Percentiles rank a stretch among this genome's conserved stretches.
Conservation (phyloP, 2,113 vertebrate species). For the Phoenicopterus ruber region DNA sequence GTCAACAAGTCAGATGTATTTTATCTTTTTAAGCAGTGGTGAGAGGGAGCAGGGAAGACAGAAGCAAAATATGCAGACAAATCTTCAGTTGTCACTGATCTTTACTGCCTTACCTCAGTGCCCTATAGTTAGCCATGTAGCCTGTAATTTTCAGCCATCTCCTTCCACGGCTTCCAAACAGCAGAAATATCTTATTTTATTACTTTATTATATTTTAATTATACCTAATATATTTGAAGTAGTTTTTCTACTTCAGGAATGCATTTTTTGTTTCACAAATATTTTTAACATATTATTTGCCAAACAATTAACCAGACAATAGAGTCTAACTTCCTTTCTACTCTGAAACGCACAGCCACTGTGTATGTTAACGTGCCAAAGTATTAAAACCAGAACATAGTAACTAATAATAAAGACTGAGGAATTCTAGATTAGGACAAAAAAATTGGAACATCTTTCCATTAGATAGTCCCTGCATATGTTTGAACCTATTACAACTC, state of each 20-base stretch:
- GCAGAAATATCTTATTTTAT: neutral
- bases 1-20: neutral
- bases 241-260: neutral
- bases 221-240: neutral
- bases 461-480: neutral
- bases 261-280: neutral
- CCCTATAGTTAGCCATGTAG: accelerated
- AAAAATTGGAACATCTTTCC: neutral
- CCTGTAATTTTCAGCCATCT: neutral
- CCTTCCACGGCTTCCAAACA: neutral
- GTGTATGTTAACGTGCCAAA: neutral
- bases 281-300: neutral
- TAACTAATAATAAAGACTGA: neutral
- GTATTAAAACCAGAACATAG: neutral
- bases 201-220: neutral
- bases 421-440: neutral
- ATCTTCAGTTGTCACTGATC: neutral
- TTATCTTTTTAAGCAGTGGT: neutral
- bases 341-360: neutral
- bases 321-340: neutral
- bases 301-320: neutral
- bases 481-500: neutral
- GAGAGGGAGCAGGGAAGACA: neutral
- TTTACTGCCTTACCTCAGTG: neutral
- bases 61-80: neutral